Base-by-base conservation (phyloP, 1,140 invertebrate species). In the Saccostrea cuccullata region DNA sequence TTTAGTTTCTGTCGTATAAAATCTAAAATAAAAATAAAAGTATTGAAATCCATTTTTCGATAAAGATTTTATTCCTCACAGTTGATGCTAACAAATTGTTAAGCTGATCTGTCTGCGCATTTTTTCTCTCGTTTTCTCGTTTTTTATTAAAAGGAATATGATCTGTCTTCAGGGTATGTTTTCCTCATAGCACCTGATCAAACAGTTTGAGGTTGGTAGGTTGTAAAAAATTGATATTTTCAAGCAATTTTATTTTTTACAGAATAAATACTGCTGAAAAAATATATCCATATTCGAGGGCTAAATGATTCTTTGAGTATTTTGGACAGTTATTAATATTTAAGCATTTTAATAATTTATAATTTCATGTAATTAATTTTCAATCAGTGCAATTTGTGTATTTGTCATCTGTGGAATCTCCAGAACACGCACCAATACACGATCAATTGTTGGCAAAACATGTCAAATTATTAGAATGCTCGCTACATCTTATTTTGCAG, bases 371-470 rank as follows among this genome's bases (percentile, higher is more conserved):
- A n/a, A n/a, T n/a, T n/a, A n/a, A n/a, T n/a, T n/a, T n/a, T n/a
- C n/a, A n/a, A n/a, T n/a, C n/a, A n/a, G n/a, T 20, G 0, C n/a
- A n/a, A n/a, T n/a, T n/a, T 64, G 58, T 64, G n/a, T 17, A 64
- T 64, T 64, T n/a, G 13, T 20, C 58, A n/a, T n/a, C 58, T 0
- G 58, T 64, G n/a, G 5, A 64, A n/a, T 20, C 58, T 0, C 58
- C n/a, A 20, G 0, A 20, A 36, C 70, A 77, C 0, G 30, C 70
- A 36, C 26, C 70, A 30, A 30, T 13, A 12, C 70, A 77, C 11
- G 70, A 30, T 36, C 70, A 30, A 36, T 77, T 77, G 70, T 77
- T 77, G n/a, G n/a, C n/a, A 30, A 30, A 77, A 30, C 70, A 77
- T 30, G 70, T 77, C 30, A 9, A 23, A 30, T 77, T 30, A 26